Evolutionary conservation across 2,113 vertebrate genomes (phyloP), one percentile per base, ranked within the genome.

Genomic region (Callionymus lyra): DNA sequence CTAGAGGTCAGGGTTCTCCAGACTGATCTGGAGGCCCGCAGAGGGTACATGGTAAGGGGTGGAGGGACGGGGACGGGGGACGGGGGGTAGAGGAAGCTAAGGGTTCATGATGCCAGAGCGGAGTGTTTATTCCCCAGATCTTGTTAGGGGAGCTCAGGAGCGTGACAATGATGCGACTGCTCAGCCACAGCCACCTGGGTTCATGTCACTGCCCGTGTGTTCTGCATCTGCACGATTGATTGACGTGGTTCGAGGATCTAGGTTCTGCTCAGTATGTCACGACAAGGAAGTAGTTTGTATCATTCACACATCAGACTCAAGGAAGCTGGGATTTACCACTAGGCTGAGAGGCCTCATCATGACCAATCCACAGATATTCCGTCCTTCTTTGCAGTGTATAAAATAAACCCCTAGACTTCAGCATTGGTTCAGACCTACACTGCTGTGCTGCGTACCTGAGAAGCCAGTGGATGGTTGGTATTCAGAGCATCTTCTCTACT

Each of bases 381-480:
- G n/a, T 39, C 12, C 39, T 9, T n/a, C n/a, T n/a, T n/a, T n/a
- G n/a, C n/a, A n/a, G n/a, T n/a, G n/a, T n/a, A n/a, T n/a, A n/a
- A n/a, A n/a, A n/a, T n/a, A n/a, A n/a, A n/a, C n/a, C n/a, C n/a
- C n/a, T n/a, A n/a, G n/a, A n/a, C n/a, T n/a, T n/a, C n/a, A n/a
- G n/a, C n/a, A n/a, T n/a, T n/a, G n/a, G n/a, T n/a, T n/a, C n/a
- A n/a, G n/a, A n/a, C n/a, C n/a, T n/a, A n/a, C n/a, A 10, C 47
- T 31, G 31, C 19, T 59, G 40, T 56, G 50, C 51, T 55, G 43
- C 10, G n/a, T 2, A 67, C 56, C 53, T 0, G 37, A 56, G 41
- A 57, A 56, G 56, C 37, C 34, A 13, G 53, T 49, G 64, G 57
- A 56, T 76, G 67, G 58, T 82, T 81, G 53, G 53, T 79, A 81